Conservation (phyloP, 2,888 invertebrate species). For the Epiperipatus broadwayi region DNA sequence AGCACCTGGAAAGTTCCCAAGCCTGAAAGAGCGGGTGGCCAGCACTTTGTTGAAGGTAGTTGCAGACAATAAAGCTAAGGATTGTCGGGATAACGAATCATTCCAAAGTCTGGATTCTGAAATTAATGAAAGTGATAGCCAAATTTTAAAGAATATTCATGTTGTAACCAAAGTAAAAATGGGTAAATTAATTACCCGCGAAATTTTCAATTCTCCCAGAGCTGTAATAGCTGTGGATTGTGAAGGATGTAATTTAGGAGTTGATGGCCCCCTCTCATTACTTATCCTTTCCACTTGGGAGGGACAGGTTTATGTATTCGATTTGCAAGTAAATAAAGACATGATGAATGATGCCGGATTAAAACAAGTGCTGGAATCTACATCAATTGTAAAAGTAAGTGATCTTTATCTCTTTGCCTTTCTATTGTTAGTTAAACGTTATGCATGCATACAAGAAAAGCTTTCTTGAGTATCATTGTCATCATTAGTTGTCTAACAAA, state of each 20-base stretch:
- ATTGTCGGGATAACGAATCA: conserved; percentile 24
- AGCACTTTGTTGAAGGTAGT: conserved; percentile 67
- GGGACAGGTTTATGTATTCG: conserved; percentile 67
- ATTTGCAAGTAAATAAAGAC: conserved; percentile 61
- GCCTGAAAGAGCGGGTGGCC: conserved; percentile 68
- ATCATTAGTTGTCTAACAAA: no score
- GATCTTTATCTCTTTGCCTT: no score
- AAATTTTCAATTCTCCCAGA: conserved; percentile 23
- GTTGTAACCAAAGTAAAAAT: conserved; percentile 58
- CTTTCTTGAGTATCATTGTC: no score
- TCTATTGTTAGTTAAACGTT: no score
- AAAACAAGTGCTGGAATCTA: conserved; percentile 55
- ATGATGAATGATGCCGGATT: conserved; percentile 58
- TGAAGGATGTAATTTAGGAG: conserved; percentile 76
- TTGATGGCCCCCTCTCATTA: conserved; percentile 66
- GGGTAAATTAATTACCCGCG: conserved; percentile 43
- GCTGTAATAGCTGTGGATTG: conserved; percentile 60
- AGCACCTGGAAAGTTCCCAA: conserved; percentile 45
- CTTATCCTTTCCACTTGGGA: conserved; percentile 50
- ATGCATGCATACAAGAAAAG: no score
- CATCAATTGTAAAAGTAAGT: conserved; percentile 53
- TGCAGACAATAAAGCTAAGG: conserved; percentile 57
- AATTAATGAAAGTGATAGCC: conserved; percentile 60
- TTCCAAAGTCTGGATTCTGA: conserved; percentile 36
- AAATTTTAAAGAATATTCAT: no score